Conservation (phyloP, 92 coral and sea anemone genomes). For the Muricea muricata region DNA sequence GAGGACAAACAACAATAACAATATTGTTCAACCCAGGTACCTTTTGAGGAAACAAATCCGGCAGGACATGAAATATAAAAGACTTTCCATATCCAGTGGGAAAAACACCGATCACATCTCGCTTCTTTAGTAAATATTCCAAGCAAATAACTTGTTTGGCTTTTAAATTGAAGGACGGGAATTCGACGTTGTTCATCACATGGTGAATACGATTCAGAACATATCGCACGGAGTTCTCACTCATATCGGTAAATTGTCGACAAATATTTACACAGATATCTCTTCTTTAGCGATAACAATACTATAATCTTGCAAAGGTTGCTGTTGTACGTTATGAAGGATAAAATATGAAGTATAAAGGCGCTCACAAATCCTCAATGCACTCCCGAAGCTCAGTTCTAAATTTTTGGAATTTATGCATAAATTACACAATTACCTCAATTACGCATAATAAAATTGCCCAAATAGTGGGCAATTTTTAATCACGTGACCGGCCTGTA, state of each 20-base stretch:
- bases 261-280: no score
- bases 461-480: no score
- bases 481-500: no score
- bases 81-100: neutral
- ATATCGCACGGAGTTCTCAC: neutral
- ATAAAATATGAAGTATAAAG: no score
- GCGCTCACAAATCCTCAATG: no score
- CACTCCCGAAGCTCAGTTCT: no score
- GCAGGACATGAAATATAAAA: neutral
- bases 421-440: no score
- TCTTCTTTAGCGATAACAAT: no score
- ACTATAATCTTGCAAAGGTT: no score
- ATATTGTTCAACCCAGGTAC: neutral
- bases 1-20: neutral
- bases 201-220: neutral
- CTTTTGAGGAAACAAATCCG: constrained; percentile 2
- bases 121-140: neutral
- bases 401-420: no score
- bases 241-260: neutral
- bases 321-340: no score
- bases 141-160: neutral
- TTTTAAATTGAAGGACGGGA: neutral
- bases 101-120: neutral
- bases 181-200: neutral
- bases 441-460: no score